These are phyloP conservation scores for Ceriagrion tenellum DNA, from an alignment of 2,888 invertebrate genomes.

Conservation along the genomic window DNA sequence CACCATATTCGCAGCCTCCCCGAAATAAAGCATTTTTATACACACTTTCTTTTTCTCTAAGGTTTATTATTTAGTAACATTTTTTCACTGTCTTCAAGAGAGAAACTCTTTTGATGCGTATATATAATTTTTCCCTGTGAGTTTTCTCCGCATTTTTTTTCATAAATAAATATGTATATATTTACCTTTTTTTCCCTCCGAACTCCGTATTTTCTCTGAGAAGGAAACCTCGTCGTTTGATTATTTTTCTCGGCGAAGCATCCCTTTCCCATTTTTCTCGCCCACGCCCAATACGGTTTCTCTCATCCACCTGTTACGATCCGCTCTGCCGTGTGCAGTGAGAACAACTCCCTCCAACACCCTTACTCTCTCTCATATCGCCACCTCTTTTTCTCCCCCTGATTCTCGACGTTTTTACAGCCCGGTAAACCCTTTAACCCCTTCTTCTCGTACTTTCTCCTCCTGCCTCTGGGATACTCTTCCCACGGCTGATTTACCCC, in stretches of 20 bases:
- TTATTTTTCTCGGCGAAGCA: not conserved
- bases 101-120: no score
- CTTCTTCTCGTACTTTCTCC: not conserved
- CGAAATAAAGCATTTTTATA: not conserved
- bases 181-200: not conserved
- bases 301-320: slow-evolving; percentile 61
- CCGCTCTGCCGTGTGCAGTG: slow-evolving; percentile 20
- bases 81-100: no score
- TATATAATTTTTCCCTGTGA: no score
- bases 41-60: not conserved
- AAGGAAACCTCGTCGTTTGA: not conserved
- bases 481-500: not conserved
- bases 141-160: not conserved
- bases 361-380: not conserved
- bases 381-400: not conserved
- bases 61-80: not conserved
- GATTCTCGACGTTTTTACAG: not conserved
- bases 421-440: not conserved
- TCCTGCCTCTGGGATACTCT: not conserved
- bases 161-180: not conserved
- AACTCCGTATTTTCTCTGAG: not conserved
- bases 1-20: not conserved
- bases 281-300: slow-evolving; percentile 21
- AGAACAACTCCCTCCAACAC: not conserved
- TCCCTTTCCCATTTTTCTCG: not conserved